Base-by-base conservation (phyloP, 2,113 vertebrate genomes). In the Macheiramphus alcinus region DNA sequence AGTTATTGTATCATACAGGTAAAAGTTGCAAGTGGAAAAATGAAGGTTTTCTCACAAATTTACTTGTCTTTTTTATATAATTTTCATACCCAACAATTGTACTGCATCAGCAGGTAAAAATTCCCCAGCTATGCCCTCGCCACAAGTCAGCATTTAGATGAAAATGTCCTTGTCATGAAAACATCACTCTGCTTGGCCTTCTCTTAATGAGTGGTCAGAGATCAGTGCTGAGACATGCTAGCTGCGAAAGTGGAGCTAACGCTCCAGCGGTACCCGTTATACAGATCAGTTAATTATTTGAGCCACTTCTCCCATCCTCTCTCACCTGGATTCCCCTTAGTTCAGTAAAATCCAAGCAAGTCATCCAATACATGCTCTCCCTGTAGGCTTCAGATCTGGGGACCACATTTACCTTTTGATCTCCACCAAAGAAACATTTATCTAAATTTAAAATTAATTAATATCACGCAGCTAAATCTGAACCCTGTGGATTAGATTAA, bases 361-460 rank as follows among this genome's bases (percentile, higher is more conserved):
- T 42, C 52, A 42, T 63, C 58, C 80, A 43, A 7, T 16, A 43
- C 47, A 5, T 40, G 29, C 29, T 63, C 8, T 62, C 90, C 58
- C 79, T 62, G n/a, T 76, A 56, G 68, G 73, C 32, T 76, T 88
- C 65, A 22, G 63, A 56, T 86, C 86, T 58, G 68, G 90, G 94
- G 81, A 95, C 53, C 50, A 23, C 53, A 34, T 82, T 86, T 86
- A 90, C 83, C 73, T 94, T 90, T 88, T 94, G 84, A 94, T 94
- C 85, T 67, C 45, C 53, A 55, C 88, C 81, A 50, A 93, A 88
- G 94, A 82, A 96, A 93, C 88, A 73, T 96, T 96, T 90, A 88
- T 97, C 94, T 91, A 80, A 84, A 86, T 97, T 94, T 96, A 84
- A 95, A 97, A 90, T 94, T 93, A 95, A 95, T 96, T 93, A 94